These are phyloP conservation scores for Poeciliopsis retropinna DNA, from an alignment of 2,113 vertebrate genomes.

Conservation along the genomic window DNA sequence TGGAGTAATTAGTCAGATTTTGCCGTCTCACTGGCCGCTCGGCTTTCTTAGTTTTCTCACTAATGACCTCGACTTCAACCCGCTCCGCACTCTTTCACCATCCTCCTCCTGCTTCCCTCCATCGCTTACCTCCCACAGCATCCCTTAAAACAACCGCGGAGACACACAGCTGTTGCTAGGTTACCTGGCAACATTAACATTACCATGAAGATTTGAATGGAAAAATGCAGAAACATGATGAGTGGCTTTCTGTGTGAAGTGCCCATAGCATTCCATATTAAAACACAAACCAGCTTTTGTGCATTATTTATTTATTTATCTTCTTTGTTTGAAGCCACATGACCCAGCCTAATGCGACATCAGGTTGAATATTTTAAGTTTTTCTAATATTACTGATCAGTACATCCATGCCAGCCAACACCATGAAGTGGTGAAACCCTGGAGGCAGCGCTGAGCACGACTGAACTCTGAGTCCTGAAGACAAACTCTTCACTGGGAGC, in stretches of 20 bases:
- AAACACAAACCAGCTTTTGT: conserved; percentile 12
- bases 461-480: conserved; percentile 91
- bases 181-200: conserved; percentile 52
- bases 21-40: not conserved
- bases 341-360: not conserved
- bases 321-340: not conserved
- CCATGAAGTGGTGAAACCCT: conserved; percentile 55
- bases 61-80: conserved; percentile 46
- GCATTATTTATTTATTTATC: conserved; percentile 5
- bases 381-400: not conserved
- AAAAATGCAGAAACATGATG: conserved; percentile 10
- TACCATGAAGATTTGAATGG: conserved; percentile 14
- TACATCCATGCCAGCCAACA: not conserved
- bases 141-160: conserved; percentile 37
- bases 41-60: conserved; percentile 10
- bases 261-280: not conserved
- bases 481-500: conserved; percentile 87
- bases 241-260: not conserved
- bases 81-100: conserved; percentile 19
- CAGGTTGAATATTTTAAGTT: not conserved
- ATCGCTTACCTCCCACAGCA: conserved; percentile 16
- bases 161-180: conserved; percentile 73
- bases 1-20: conserved; percentile 3
- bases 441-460: conserved; percentile 91
- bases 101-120: not conserved